Percentiles rank a stretch among this genome's conserved stretches.
These are phyloP conservation scores for Spheniscus mendiculus DNA, from an alignment of 2,113 vertebrate genomes.

Conservation along the genomic window DNA sequence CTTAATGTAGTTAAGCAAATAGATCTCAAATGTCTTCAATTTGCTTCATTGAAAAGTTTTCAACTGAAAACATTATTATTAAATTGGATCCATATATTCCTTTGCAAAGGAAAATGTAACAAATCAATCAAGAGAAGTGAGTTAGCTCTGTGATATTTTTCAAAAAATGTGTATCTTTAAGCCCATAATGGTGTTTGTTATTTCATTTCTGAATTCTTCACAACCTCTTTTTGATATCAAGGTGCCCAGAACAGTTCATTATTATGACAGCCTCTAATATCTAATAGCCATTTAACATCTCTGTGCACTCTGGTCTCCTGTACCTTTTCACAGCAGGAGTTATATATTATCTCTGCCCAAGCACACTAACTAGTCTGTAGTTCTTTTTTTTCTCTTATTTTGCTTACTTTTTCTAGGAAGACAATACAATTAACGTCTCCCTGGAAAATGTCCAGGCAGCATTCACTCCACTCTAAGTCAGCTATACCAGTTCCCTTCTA, in stretches of 20 bases:
- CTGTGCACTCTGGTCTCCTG: neutral
- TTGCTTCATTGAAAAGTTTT: neutral
- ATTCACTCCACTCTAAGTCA: neutral
- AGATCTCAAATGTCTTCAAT: neutral
- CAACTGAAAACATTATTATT: neutral
- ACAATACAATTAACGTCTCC: neutral
- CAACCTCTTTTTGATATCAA: neutral
- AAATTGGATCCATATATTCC: neutral
- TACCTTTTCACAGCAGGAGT: neutral
- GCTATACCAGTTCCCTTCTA: neutral
- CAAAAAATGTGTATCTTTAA: neutral
- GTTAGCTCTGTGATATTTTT: neutral
- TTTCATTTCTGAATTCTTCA: conserved; percentile 7
- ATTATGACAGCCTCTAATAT: neutral
- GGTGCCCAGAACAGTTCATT: neutral
- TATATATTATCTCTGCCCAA: neutral
- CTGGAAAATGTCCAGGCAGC: neutral
- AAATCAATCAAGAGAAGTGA: neutral
- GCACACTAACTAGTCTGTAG: neutral
- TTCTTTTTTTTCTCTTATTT: neutral
- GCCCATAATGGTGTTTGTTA: neutral
- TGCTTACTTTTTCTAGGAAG: neutral
- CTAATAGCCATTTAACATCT: neutral
- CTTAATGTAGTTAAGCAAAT: neutral
- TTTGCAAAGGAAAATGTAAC: neutral